Evolutionary conservation across 2,797 vertebrate genomes (phyloP).

Genomic region (Characodon lateralis): DNA sequence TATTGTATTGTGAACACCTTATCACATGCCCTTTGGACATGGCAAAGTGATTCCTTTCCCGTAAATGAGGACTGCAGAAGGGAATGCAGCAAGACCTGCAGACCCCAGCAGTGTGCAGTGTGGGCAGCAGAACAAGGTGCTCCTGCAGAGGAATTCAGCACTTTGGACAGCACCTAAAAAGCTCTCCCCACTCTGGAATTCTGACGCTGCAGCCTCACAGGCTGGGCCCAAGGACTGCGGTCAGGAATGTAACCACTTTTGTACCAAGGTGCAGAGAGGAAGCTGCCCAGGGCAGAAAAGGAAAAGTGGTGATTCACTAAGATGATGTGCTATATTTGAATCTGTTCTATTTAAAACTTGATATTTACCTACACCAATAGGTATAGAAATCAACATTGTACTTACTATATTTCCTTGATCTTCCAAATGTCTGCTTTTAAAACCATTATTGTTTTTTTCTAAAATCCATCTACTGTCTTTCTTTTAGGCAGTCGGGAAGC

Average conservation of each 20-base stretch:
- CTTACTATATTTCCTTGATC: neutral
- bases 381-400: neutral
- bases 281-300: constrained; percentile 23
- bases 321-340: constrained; percentile 5
- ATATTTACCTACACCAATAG: constrained; percentile 1
- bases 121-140: constrained; percentile 82
- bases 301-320: constrained; percentile 43
- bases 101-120: constrained; percentile 65
- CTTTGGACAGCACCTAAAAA: constrained; percentile 87
- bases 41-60: neutral
- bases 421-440: neutral
- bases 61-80: neutral
- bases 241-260: constrained; percentile 62
- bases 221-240: constrained; percentile 63
- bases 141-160: constrained; percentile 84
- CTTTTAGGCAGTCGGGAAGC: constrained; percentile 96
- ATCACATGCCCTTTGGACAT: constrained; percentile 2
- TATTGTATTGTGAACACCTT: neutral
- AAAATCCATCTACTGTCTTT: constrained; percentile 29
- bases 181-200: constrained; percentile 74
- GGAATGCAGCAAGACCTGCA: constrained; percentile 56
- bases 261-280: constrained; percentile 66
- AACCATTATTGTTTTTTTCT: constrained; percentile 4
- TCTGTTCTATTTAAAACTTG: constrained; percentile 13
- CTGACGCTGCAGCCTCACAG: constrained; percentile 67